Evolutionary conservation across 2,113 vertebrate species (phyloP).

Genomic region (Synodontis membranacea): DNA sequence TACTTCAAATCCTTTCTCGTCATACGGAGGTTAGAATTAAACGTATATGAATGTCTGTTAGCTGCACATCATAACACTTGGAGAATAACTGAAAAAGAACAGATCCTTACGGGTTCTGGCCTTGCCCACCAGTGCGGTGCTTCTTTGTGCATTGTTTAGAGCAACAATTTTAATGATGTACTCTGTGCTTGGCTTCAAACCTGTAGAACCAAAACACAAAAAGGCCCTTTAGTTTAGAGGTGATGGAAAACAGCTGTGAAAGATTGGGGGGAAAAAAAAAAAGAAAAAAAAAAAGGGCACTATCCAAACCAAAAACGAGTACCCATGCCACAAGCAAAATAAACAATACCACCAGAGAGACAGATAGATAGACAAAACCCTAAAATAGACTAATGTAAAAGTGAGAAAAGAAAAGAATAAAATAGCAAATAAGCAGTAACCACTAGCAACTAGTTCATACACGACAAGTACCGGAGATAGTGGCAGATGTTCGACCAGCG

Average conservation of each 20-base stretch:
- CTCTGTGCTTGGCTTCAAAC: constrained; percentile 86
- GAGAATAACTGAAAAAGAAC: background rate
- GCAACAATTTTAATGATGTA: constrained; percentile 88
- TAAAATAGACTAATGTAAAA: background rate
- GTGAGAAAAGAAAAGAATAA: background rate
- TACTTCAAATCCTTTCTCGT: background rate
- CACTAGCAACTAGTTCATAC: constrained; percentile 5
- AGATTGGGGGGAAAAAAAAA: too few relatives aligned
- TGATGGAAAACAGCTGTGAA: background rate
- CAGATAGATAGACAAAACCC: background rate
- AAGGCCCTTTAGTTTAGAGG: background rate
- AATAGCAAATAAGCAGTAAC: background rate
- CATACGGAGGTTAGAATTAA: background rate
- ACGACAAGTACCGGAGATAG: constrained; percentile 76
- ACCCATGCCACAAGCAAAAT: background rate
- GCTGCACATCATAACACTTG: background rate
- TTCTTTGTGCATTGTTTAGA: constrained; percentile 87
- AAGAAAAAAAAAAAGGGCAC: background rate
- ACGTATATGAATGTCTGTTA: background rate
- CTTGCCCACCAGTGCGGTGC: constrained; percentile 84
- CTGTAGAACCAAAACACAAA: constrained; percentile 58
- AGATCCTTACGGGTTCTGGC: constrained; percentile 87
- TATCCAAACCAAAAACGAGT: background rate
- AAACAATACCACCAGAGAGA: background rate
- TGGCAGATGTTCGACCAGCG: constrained; percentile 77